Conservation (phyloP, 2,888 invertebrate species). For the Polydrusus cervinus region DNA sequence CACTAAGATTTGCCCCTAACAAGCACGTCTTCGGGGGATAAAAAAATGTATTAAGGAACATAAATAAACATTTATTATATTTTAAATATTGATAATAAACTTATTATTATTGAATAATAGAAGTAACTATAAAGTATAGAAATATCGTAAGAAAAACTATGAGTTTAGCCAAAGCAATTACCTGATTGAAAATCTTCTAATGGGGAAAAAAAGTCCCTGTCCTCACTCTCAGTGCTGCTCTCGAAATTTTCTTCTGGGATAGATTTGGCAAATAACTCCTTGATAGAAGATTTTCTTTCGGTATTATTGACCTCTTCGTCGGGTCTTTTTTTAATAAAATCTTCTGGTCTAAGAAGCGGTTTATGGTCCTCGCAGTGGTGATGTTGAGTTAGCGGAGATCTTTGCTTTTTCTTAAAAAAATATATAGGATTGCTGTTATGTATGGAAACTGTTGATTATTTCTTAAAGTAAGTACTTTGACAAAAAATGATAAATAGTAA, state of each 20-base stretch:
- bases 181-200: slow-evolving; percentile 3
- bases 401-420: slow-evolving; percentile 26
- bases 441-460: too few species aligned
- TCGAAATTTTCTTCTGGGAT: slow-evolving; percentile 9
- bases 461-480: too few species aligned
- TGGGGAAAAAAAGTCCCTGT: slow-evolving; percentile 26
- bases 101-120: too few species aligned
- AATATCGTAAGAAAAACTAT: too few species aligned
- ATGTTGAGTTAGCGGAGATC: slow-evolving; percentile 28
- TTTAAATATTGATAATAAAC: too few species aligned
- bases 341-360: slow-evolving; percentile 3
- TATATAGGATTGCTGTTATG: not conserved
- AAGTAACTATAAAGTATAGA: too few species aligned
- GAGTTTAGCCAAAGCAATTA: not conserved
- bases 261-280: slow-evolving; percentile 29
- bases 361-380: slow-evolving; percentile 25
- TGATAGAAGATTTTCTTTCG: slow-evolving; percentile 11
- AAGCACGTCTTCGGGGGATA: too few species aligned
- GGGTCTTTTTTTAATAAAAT: not conserved
- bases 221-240: slow-evolving; percentile 34
- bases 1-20: too few species aligned
- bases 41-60: too few species aligned
- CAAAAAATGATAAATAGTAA: too few species aligned
- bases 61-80: too few species aligned
- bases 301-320: not conserved